Percentiles rank a stretch among this genome's conserved stretches.
These are phyloP conservation scores for Anthopleura sola DNA, from an alignment of 64 coral and sea anemone species.

Conservation along the genomic window DNA sequence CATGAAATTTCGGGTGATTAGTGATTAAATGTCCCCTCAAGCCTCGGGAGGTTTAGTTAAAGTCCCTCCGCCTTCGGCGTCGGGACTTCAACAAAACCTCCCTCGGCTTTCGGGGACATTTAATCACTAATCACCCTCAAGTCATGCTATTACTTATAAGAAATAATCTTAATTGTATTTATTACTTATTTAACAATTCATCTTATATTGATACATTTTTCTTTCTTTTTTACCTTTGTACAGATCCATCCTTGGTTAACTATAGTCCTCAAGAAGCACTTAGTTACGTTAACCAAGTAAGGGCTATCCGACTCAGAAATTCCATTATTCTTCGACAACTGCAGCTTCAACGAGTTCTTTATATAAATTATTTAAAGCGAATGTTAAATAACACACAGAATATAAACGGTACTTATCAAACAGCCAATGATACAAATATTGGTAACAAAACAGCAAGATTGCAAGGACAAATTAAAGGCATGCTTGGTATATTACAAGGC, in stretches of 20 bases:
- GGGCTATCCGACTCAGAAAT: slow-evolving; percentile 16
- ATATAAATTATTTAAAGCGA: slow-evolving; percentile 1
- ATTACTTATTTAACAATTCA: no score
- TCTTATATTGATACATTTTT: not conserved
- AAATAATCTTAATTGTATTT: no score
- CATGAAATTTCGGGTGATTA: no score
- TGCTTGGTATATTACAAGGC: slow-evolving; percentile 27
- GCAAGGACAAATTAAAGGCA: slow-evolving; percentile 50
- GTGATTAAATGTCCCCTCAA: no score
- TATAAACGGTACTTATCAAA: slow-evolving; percentile 6
- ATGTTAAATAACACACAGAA: not conserved
- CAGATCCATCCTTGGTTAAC: slow-evolving; percentile 68
- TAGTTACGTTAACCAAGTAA: slow-evolving; percentile 52
- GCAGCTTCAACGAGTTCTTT: slow-evolving; percentile 25
- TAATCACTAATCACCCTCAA: no score
- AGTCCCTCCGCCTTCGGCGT: no score
- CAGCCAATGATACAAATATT: slow-evolving; percentile 2
- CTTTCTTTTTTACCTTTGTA: not conserved
- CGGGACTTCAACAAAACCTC: no score
- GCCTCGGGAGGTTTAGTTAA: no score
- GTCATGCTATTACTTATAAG: no score
- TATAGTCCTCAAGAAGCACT: slow-evolving; percentile 56
- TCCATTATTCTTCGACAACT: slow-evolving; percentile 16
- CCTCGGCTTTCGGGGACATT: no score
- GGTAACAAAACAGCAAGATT: slow-evolving; percentile 28